Base-by-base conservation (phyloP, 2,113 vertebrate genomes). In the Sinocyclocheilus maitianheensis region DNA sequence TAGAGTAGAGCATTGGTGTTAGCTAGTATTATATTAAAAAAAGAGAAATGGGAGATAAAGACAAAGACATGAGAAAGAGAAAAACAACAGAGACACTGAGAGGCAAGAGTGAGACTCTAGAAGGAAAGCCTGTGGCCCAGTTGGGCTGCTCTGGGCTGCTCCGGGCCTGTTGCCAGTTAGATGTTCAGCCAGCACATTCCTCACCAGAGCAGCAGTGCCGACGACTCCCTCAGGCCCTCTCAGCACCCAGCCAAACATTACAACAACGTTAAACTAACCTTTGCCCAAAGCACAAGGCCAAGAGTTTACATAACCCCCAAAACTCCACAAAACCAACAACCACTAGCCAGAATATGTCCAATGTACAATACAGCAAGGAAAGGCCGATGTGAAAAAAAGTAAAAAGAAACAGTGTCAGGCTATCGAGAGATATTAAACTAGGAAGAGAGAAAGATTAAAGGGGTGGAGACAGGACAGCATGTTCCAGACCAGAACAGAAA, bases 121-220 rank as follows among this genome's bases (percentile, higher is more conserved):
- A 69, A 86, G 79, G 79, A 87, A 78, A 84, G 86, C 78, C 81
- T 90, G 89, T 83, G 91, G 88, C 87, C 87, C 81, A 91, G 88
- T 81, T 60, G 81, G 89, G 89, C 88, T 77, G 87, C 51, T 77
- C 72, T 92, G 85, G 93, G 93, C 86, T 51, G 85, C 58, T 84
- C 78, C 91, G 81, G 93, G 94, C 85, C 72, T 13, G 48, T 55
- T 74, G 91, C 94, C 94, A 95, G 90, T 84, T 86, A 79, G 85
- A 93, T 94, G 93, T 94, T 93, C 92, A 91, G 91, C 93, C 94
- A 94, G 91, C 87, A 89, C 90, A 94, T 94, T 95, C 91, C 91
- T 92, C 85, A 85, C 77, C 88, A 46, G 87, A 92, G 86, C 77
- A 81, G 86, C 84, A 89, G 81, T 85, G n/a, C 85, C 48, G 85